Conservation (phyloP, 2,113 vertebrate species). For the Cheilinus undulatus region DNA sequence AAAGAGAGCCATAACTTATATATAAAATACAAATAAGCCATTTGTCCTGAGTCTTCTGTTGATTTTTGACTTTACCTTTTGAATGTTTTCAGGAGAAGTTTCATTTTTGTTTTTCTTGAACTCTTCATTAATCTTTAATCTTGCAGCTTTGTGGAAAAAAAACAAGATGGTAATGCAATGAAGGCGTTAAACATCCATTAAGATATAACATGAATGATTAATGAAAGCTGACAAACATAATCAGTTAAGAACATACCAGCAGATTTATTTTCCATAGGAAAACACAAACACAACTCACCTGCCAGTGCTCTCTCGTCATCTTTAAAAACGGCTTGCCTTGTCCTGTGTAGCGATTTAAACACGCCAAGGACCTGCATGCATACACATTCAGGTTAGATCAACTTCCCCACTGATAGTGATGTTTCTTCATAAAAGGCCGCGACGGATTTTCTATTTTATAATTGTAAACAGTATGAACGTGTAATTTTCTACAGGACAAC, state of each 20-base stretch:
- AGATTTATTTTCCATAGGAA: not conserved
- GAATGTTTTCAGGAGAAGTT: conserved; percentile 77
- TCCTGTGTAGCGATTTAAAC: conserved; percentile 83
- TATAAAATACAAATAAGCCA: too few relatives aligned
- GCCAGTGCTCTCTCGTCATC: conserved; percentile 77
- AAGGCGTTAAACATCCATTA: not conserved
- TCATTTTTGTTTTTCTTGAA: conserved; percentile 83
- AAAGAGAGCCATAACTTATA: too few relatives aligned
- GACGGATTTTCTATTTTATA: not conserved
- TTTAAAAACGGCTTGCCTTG: conserved; percentile 80
- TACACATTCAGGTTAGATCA: not conserved
- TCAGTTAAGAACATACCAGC: not conserved
- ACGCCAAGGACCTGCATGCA: conserved; percentile 73
- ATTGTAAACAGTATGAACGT: not conserved
- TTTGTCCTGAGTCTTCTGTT: not conserved
- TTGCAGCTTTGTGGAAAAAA: conserved; percentile 74
- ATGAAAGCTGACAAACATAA: not conserved
- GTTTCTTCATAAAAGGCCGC: not conserved
- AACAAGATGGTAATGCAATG: not conserved
- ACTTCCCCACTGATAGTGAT: not conserved
- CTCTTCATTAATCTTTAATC: conserved; percentile 84
- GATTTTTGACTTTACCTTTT: conserved; percentile 67
- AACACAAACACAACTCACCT: conserved; percentile 59
- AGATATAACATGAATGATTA: not conserved
- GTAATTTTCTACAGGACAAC: not conserved